Evolutionary conservation across 92 coral and sea anemone species (phyloP).

Genomic region (Desmophyllum pertusum): DNA sequence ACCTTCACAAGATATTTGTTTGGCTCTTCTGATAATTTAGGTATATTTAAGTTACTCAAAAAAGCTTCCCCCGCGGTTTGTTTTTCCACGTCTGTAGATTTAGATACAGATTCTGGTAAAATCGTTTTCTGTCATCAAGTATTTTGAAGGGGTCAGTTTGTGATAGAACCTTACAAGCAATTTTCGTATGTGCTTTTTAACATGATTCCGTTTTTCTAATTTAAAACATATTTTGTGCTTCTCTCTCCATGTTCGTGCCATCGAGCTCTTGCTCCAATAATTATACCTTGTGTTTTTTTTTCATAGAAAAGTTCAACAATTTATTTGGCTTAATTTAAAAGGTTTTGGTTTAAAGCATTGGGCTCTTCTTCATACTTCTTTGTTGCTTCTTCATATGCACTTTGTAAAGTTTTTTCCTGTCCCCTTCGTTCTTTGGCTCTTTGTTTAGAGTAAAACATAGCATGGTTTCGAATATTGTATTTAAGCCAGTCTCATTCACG

Average conservation of each 20-base stretch:
- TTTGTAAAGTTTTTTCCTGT: background rate
- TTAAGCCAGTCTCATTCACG: constrained; percentile 1
- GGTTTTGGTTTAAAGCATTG: background rate
- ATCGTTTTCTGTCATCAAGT: background rate
- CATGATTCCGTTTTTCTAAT: background rate
- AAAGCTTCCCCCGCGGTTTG: background rate
- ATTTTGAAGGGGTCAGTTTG: background rate
- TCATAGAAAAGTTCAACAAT: background rate
- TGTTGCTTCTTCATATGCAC: background rate
- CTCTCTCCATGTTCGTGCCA: background rate
- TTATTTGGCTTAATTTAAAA: background rate
- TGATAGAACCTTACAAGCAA: background rate
- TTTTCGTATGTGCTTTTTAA: background rate
- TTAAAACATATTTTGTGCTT: too few species aligned
- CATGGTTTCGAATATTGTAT: background rate
- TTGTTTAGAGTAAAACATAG: background rate
- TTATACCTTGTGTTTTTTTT: background rate
- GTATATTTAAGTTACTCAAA: background rate
- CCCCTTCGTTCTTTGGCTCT: background rate
- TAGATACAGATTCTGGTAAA: background rate
- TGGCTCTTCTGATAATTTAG: constrained; percentile 3
- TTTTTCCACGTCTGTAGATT: too few species aligned
- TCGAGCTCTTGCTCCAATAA: constrained; percentile 1
- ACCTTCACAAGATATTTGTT: too few species aligned
- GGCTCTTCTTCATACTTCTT: background rate